Percentiles rank a stretch among this genome's conserved stretches.
Conservation (phyloP, 1,140 invertebrate species). For the Drosophila parvula region DNA sequence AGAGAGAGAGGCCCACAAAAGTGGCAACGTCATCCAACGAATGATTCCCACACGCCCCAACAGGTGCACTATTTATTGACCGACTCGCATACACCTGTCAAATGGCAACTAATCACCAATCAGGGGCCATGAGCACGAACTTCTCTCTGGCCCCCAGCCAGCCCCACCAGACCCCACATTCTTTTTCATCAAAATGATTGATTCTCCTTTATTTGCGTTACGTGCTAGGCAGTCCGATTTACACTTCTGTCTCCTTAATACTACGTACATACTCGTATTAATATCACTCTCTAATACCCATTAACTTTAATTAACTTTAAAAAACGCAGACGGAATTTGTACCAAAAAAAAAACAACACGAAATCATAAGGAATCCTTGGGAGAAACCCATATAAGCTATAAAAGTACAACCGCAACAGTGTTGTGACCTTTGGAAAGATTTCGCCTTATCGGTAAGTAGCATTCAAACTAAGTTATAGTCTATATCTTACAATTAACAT, state of each 20-base stretch:
- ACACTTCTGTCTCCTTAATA: conserved; percentile 49
- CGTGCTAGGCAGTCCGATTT: conserved; percentile 64
- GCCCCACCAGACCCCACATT: too few species aligned
- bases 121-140: conserved; percentile 56
- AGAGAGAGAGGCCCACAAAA: conserved; percentile 20
- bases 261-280: conserved; percentile 30
- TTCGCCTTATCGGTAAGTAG: conserved; percentile 31
- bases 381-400: background rate
- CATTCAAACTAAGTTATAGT: background rate
- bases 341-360: background rate
- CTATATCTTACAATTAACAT: background rate
- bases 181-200: conserved; percentile 17
- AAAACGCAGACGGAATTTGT: conserved; percentile 24
- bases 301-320: conserved; percentile 31
- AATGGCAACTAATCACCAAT: conserved; percentile 77
- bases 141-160: conserved; percentile 11
- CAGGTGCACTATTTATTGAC: conserved; percentile 55
- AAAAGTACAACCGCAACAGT: background rate
- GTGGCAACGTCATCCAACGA: conserved; percentile 39
- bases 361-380: conserved; percentile 6
- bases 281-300: background rate
- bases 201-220: conserved; percentile 64
- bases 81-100: conserved; percentile 50
- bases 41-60: conserved; percentile 61
- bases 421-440: conserved; percentile 26